Conservation (phyloP, 2,113 vertebrate species). For the Plotosus lineatus region DNA sequence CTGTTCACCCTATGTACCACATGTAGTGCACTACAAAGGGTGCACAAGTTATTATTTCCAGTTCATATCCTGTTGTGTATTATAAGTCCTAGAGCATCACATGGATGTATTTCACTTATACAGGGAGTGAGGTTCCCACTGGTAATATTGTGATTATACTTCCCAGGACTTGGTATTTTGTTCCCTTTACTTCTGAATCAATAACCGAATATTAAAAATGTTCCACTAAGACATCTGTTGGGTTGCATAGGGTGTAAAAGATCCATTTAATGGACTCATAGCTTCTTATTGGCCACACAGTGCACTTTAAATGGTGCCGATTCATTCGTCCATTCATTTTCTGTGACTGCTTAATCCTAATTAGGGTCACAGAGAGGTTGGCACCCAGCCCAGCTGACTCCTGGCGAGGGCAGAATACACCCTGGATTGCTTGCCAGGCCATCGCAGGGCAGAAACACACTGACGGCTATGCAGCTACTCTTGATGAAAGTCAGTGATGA, state of each 20-base stretch:
- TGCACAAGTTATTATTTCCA: background rate
- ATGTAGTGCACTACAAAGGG: background rate
- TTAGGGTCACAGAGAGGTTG: too few relatives aligned
- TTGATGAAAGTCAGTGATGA: too few relatives aligned
- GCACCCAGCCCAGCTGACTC: too few relatives aligned
- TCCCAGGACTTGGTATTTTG: background rate
- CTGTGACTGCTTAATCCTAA: too few relatives aligned
- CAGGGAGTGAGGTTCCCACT: background rate
- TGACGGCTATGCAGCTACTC: too few relatives aligned
- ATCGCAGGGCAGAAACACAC: too few relatives aligned
- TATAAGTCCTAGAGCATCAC: background rate
- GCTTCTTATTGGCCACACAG: background rate
- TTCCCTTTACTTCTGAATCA: background rate
- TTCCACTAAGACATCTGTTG: background rate
- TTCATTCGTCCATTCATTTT: too few relatives aligned
- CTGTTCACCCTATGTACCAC: too few relatives aligned
- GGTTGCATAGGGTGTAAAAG: background rate
- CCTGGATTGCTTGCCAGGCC: too few relatives aligned
- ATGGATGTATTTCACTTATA: background rate
- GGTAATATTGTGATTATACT: background rate
- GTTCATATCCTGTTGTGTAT: background rate
- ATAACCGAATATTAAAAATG: background rate
- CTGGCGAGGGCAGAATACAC: too few relatives aligned
- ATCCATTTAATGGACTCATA: background rate
- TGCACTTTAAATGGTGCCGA: background rate